A percentile compares a stretch with the other conserved stretches of the same genome.
Evolutionary conservation across 2,888 invertebrate species (phyloP).

Genomic region (Aelia acuminata): DNA sequence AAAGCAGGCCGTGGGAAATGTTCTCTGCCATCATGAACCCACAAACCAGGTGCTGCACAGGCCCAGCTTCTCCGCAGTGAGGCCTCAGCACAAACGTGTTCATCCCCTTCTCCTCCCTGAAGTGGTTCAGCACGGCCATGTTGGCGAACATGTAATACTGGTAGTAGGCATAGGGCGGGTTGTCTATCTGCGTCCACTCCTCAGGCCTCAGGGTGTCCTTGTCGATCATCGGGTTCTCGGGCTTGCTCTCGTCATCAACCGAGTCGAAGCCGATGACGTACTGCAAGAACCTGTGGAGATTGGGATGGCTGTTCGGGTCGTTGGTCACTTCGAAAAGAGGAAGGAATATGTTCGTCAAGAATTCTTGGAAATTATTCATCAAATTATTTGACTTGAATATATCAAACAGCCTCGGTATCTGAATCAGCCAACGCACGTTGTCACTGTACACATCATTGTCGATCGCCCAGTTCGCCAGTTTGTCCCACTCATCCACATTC

Average conservation of each 20-base stretch:
- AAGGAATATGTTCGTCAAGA: conserved; percentile 93
- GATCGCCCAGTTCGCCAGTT: conserved; percentile 96
- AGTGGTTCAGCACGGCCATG: conserved; percentile 94
- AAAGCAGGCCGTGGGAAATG: conserved; percentile 95
- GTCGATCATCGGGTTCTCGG: conserved; percentile 93
- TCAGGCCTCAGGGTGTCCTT: conserved; percentile 84
- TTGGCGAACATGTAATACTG: conserved; percentile 99
- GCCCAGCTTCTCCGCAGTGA: conserved; percentile 98
- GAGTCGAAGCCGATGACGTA: conserved; percentile 96
- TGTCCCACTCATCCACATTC: conserved; percentile 93
- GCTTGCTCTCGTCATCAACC: conserved; percentile 99
- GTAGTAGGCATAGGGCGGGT: conserved; percentile 98
- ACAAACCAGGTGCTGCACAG: conserved; percentile 96
- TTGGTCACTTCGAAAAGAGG: conserved; percentile 97
- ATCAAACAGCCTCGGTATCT: conserved; percentile 96
- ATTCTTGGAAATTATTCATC: conserved; percentile 94
- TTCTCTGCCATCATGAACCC: conserved; percentile 97
- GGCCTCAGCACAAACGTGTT: conserved; percentile 95
- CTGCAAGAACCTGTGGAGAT: conserved; percentile 87
- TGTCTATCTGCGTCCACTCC: conserved; percentile 90
- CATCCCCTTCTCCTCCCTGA: conserved; percentile 90
- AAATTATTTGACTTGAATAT: conserved; percentile 96
- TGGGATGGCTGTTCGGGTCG: conserved; percentile 91
- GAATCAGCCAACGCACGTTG: conserved; percentile 97
- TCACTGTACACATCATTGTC: conserved; percentile 93